Base-by-base conservation (phyloP, 2,113 vertebrate genomes). In the Zosterops hypoxanthus region DNA sequence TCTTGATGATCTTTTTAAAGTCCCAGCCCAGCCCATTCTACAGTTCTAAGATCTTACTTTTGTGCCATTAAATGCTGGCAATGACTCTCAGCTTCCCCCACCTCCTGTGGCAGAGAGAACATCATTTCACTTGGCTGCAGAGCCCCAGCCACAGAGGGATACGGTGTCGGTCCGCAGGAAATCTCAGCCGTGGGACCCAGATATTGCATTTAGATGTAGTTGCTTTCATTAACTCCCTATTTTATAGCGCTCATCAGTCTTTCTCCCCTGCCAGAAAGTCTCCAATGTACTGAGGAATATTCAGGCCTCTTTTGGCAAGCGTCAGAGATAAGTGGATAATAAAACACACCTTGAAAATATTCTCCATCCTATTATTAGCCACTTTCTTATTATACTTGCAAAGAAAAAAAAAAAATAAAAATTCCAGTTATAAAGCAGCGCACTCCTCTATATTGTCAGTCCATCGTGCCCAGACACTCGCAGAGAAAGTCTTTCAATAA, bases 281-380 rank as follows among this genome's bases (percentile, higher is more conserved):
- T 96, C 84, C 81, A 57, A 90, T 78, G 76, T 41, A 75, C 94
- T 81, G 52, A 90, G 71, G 93, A 97, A 92, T 95, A 94, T 85
- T 95, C 90, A 76, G 69, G 75, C 85, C 85, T 94, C 86, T 93
- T 94, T 96, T 94, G 96, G 96, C 96, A 88, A 96, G 73, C 42
- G 22, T 75, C 88, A 76, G 61, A 95, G 71, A 95, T 84, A 89
- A 86, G 87, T 89, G 88, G 94, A 55, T 95, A 95, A 92, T 87
- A 96, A 96, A 96, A 77, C 90, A 82, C 53, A 80, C 88, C 78
- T 96, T 82, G 82, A 63, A 92, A 91, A 70, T 77, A 83, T 94
- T 90, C 87, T 81, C 85, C 61, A 25, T 64, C 89, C 85, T 96
- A 66, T 93, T 95, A 94, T 90, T 95, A 89, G 95, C 73, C 55